Conservation (phyloP, 1,140 invertebrate genomes). For the Helicoverpa zea region DNA sequence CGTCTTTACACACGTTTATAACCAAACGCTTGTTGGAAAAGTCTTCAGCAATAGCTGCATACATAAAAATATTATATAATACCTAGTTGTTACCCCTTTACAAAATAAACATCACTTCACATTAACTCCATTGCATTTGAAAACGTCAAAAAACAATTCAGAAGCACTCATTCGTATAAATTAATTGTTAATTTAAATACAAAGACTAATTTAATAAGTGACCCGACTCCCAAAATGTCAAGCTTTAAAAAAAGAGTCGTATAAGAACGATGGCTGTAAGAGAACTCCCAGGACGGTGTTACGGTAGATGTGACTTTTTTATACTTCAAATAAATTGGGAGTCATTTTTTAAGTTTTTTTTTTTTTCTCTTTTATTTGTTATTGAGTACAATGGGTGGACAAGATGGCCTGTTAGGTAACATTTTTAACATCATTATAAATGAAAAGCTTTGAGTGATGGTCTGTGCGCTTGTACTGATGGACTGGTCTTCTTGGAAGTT, state of each 20-base stretch:
- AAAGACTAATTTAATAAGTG: conserved; percentile 86
- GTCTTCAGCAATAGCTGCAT: too few relatives aligned
- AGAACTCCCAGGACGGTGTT: conserved; percentile 77
- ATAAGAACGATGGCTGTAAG: conserved; percentile 78
- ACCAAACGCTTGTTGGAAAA: too few relatives aligned
- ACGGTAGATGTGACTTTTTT: conserved; percentile 82
- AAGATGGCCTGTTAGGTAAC: conserved; percentile 83
- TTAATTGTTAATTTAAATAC: conserved; percentile 86
- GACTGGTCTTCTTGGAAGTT: conserved; percentile 32
- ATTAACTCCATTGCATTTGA: not conserved
- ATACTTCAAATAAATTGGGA: conserved; percentile 84
- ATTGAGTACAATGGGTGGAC: conserved; percentile 85
- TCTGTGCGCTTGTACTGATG: conserved; percentile 17
- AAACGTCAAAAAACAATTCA: conserved; percentile 50
- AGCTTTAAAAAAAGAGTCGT: conserved; percentile 78
- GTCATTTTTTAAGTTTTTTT: conserved; percentile 81
- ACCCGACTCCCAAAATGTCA: conserved; percentile 82
- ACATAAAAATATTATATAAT: too few relatives aligned
- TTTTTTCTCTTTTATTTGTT: conserved; percentile 79
- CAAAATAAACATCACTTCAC: too few relatives aligned
- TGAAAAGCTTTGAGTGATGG: conserved; percentile 83
- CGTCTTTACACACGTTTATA: too few relatives aligned
- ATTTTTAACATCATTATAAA: conserved; percentile 86
- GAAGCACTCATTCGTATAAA: conserved; percentile 64
- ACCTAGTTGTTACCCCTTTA: too few relatives aligned